Evolutionary conservation across 2,888 invertebrate species (phyloP), one percentile per base, ranked within the genome.

Genomic region (Athrips mouffetella): DNA sequence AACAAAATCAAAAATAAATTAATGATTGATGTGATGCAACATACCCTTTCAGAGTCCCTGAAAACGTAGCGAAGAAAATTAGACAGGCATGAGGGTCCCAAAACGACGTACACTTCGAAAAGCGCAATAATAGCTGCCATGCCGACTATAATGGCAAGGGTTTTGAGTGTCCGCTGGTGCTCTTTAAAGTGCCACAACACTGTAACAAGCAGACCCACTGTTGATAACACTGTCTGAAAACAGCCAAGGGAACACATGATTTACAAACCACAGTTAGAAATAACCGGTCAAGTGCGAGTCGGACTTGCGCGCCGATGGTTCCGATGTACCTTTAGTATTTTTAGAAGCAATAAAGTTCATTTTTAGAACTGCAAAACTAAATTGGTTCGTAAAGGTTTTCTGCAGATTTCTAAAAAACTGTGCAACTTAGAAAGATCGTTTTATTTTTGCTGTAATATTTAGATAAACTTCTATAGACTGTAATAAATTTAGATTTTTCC

Each of bases 171-270:
- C 55, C 65, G 71, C 27, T 64, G 55, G 11, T 63, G 51, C 1
- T 69, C 65, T 2, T 58, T 60, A 59, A 82, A 54, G 47, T 58
- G 0, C 53, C 49, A 66, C 49, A 86, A 53, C n/a, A 69, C 76
- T 73, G 74, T 70, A 67, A 81, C 73, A 69, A 84, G 76, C 53
- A 83, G 67, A 63, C 68, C 78, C 60, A 80, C 80, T 54, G 81
- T 70, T 64, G 75, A 67, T 59, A 83, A 75, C 56, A 75, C 61
- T 58, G 73, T 76, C 86, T 86, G 82, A 76, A 85, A 84, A 67
- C 51, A 65, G 53, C 48, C 50, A 65, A 67, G 49, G 54, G 53
- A 52, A 50, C 47, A 18, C 20, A 31, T 8, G 8, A 15, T 33
- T 33, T 31, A 31, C 11, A 52, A 52, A 40, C 39, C 29, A 37